Conservation (phyloP, 2,797 vertebrate genomes). For the Pipistrellus pipistrellus region DNA sequence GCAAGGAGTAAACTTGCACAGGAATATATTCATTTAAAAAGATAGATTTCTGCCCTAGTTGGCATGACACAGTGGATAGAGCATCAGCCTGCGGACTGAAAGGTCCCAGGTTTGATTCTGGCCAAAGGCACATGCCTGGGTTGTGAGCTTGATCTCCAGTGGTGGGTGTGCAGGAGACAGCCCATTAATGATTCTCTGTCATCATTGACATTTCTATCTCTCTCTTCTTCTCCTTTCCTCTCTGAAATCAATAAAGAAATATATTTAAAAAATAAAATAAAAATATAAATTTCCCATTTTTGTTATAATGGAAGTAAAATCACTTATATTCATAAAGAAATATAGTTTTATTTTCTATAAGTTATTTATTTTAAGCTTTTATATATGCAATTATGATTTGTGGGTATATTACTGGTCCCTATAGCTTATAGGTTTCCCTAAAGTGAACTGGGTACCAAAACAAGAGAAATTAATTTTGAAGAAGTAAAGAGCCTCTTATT, state of each 20-base stretch:
- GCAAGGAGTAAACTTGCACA: background rate
- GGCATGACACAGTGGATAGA: too few relatives aligned
- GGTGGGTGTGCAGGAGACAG: too few relatives aligned
- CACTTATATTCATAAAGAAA: background rate
- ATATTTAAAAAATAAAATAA: background rate
- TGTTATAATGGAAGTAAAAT: background rate
- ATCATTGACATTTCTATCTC: too few relatives aligned
- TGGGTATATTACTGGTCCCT: background rate
- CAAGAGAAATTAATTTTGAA: slow-evolving; percentile 68
- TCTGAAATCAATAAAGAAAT: too few relatives aligned
- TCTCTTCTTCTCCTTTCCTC: too few relatives aligned
- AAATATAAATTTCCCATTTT: background rate
- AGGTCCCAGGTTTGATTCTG: too few relatives aligned
- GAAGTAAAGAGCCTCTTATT: slow-evolving; percentile 57
- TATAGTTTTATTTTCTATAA: slow-evolving; percentile 3
- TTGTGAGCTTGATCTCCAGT: too few relatives aligned
- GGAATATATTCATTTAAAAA: slow-evolving; percentile 25
- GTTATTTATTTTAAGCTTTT: slow-evolving; percentile 18
- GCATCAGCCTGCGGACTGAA: too few relatives aligned
- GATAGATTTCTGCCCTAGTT: background rate
- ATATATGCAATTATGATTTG: background rate
- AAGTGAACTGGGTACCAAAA: slow-evolving; percentile 3
- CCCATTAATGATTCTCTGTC: too few relatives aligned
- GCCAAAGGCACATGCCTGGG: too few relatives aligned
- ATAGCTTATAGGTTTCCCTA: background rate